Percentiles rank a stretch among this genome's conserved stretches.
Conservation (phyloP, 2,888 invertebrate genomes). For the Ophioninae sp. region DNA sequence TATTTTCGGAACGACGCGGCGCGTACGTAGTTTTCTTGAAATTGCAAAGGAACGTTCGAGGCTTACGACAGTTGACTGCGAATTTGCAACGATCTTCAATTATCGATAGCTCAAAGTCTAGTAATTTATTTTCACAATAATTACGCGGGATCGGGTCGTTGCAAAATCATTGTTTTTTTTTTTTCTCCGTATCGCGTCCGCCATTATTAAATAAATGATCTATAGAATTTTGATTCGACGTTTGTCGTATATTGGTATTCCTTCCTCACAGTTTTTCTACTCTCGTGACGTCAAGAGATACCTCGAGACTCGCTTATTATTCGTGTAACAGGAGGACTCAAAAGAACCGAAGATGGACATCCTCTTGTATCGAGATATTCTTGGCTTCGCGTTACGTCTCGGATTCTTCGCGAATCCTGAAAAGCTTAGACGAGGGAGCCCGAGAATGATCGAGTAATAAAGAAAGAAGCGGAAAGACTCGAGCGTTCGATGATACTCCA, state of each 20-base stretch:
- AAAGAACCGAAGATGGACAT: slow-evolving; percentile 11
- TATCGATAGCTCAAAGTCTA: neutral
- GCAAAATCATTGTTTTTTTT: slow-evolving; percentile 5
- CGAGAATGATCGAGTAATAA: neutral
- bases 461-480: slow-evolving; percentile 1
- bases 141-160: slow-evolving; percentile 1
- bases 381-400: slow-evolving; percentile 13
- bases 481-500: neutral
- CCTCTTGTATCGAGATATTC: slow-evolving; percentile 38
- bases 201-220: neutral
- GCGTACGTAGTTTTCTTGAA: neutral
- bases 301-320: slow-evolving; percentile 49
- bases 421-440: neutral
- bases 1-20: neutral
- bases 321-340: slow-evolving; percentile 26
- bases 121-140: neutral
- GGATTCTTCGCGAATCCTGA: slow-evolving; percentile 20
- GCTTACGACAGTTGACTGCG: neutral
- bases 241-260: slow-evolving; percentile 37
- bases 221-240: neutral
- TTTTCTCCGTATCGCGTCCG: neutral
- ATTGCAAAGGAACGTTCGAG: neutral
- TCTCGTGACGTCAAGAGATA: slow-evolving; percentile 42
- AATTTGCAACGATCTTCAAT: neutral
- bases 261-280: slow-evolving; percentile 1